Evolutionary conservation across 2,888 invertebrate species (phyloP), one percentile per base, ranked within the genome.

Genomic region (Orthonychiurus folsomi): DNA sequence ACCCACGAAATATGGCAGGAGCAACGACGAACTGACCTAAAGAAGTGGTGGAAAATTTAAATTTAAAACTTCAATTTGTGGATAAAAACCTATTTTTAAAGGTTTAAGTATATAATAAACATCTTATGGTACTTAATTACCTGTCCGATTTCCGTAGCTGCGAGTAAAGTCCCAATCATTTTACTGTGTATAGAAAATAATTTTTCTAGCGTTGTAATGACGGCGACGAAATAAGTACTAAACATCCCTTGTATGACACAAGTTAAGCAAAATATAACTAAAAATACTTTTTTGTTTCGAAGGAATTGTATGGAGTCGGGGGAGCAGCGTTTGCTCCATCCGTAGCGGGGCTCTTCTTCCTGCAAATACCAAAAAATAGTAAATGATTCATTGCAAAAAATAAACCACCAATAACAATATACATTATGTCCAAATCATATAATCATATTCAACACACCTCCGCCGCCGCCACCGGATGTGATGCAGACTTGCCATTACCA

Each of bases 131-230:
- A n/a, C n/a, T n/a, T n/a, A n/a, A n/a, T 59, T 52, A 68, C 93
- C 79, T 93, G 93, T 0, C 93, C 93, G 75, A 93, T 88, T 79
- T 93, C 93, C 23, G 91, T 92, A 69, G 92, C 91, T 72, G 90
- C 89, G 81, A 93, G 83, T 73, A 93, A 83, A 63, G 90, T 85
- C 0, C 93, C 93, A 0, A 91, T 93, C 52, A 90, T 91, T 79
- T 89, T 90, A 63, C 91, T 91, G 77, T 91, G 91, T 66, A 93
- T 87, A 80, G 89, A 88, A 77, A 91, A 93, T 65, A 93, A 80
- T 78, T 92, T 93, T 78, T 93, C 93, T 69, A 93, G 87, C 37
- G 93, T 93, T 63, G 93, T 93, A 75, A 93, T 90, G 70, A 91
- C 90, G 76, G 90, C 90, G 63, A 93, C 93, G 77, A 93, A 92